These are phyloP conservation scores for Gasterosteus nipponicus DNA, from an alignment of 2,113 vertebrate genomes.

Conservation along the genomic window DNA sequence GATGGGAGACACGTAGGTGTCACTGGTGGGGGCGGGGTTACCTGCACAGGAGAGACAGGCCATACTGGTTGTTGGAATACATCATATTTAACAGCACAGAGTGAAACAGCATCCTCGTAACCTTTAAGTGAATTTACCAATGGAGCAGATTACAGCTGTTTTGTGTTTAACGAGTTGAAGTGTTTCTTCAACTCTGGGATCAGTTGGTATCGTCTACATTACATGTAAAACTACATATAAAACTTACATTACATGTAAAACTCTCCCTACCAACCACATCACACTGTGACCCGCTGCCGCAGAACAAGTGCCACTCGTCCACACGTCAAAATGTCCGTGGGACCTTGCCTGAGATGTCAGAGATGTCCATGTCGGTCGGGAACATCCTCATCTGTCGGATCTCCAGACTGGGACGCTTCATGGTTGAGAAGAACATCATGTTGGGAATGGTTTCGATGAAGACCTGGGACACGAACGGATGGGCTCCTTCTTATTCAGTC, in stretches of 20 bases:
- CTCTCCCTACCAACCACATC: no score
- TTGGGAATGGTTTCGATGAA: slow-evolving; percentile 98
- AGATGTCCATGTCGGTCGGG: slow-evolving; percentile 93
- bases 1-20: slow-evolving; percentile 91
- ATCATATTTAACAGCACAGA: neutral
- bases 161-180: neutral
- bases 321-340: neutral
- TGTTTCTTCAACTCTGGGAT: no score
- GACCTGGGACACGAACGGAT: slow-evolving; percentile 77
- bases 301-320: no score
- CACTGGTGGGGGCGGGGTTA: slow-evolving; percentile 86
- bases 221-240: no score
- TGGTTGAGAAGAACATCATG: slow-evolving; percentile 98
- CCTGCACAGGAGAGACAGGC: slow-evolving; percentile 73
- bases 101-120: neutral
- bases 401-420: slow-evolving; percentile 95
- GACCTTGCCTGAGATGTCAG: slow-evolving; percentile 93
- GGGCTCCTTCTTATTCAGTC: neutral
- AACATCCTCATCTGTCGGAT: slow-evolving; percentile 87
- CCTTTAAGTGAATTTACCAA: neutral
- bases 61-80: neutral
- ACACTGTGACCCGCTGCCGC: no score
- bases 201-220: no score
- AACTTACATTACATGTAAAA: no score
- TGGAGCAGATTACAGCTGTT: neutral